Evolutionary conservation across 2,888 invertebrate genomes (phyloP).

Genomic region (Thecocarcelia acutangulata): DNA sequence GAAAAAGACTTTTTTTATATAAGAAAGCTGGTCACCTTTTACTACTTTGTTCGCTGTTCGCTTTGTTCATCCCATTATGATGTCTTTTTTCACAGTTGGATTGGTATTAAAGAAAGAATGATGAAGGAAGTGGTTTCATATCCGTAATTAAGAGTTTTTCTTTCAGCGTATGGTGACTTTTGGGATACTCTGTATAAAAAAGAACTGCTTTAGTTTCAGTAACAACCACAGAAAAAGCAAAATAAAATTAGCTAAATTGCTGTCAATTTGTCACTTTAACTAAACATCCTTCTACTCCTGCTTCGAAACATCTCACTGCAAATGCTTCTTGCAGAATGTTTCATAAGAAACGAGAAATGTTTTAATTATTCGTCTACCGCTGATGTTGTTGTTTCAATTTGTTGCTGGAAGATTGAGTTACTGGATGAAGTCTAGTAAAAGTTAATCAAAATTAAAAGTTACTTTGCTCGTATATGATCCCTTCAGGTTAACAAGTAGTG

Average conservation of each 20-base stretch:
- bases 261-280: constrained; percentile 66
- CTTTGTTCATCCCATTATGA: no score
- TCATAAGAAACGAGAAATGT: neutral
- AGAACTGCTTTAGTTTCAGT: neutral
- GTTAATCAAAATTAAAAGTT: constrained; percentile 63
- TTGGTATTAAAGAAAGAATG: no score
- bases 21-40: no score
- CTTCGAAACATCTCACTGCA: neutral
- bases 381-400: constrained; percentile 46
- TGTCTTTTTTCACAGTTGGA: no score
- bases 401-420: constrained; percentile 71
- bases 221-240: neutral
- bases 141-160: no score
- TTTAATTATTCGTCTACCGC: neutral
- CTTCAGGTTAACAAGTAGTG: constrained; percentile 17
- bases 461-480: constrained; percentile 32
- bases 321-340: neutral
- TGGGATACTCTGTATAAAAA: no score
- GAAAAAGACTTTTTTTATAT: no score
- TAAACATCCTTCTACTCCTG: constrained; percentile 21
- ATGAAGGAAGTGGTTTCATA: no score
- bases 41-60: no score
- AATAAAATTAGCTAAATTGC: constrained; percentile 55
- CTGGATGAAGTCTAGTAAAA: constrained; percentile 46
- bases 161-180: no score